Evolutionary conservation across 1,140 invertebrate species (phyloP).

Genomic region (Dreissena rostriformis): DNA sequence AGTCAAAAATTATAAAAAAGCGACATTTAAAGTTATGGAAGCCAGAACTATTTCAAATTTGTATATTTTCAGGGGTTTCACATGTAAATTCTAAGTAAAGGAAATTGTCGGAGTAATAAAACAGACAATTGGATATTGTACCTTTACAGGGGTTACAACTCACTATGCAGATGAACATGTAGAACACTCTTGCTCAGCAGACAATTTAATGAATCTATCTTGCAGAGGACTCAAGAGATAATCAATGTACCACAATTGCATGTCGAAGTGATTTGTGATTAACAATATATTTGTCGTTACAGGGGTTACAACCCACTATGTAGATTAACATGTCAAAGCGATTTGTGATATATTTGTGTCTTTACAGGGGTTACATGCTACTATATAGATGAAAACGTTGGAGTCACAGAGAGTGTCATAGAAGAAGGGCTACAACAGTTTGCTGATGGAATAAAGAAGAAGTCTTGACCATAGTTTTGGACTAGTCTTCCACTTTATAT

Average conservation of each 20-base stretch:
- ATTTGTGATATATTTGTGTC: background rate
- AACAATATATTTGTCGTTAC: background rate
- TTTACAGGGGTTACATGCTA: constrained; percentile 47
- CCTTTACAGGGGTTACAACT: too few species aligned
- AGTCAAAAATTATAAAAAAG: too few species aligned
- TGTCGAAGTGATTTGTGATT: background rate
- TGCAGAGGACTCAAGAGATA: background rate
- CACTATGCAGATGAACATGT: background rate
- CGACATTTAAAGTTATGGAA: too few species aligned
- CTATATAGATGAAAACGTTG: constrained; percentile 47
- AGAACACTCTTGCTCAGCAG: background rate
- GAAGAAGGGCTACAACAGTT: constrained; percentile 44
- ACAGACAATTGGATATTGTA: too few species aligned
- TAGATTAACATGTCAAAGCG: too few species aligned
- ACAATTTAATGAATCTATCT: background rate
- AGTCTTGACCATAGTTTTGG: constrained; percentile 10
- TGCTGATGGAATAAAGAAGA: constrained; percentile 36
- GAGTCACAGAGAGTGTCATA: constrained; percentile 41
- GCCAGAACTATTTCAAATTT: too few species aligned
- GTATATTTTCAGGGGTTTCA: too few species aligned
- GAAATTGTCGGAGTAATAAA: too few species aligned
- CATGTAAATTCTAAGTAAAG: too few species aligned
- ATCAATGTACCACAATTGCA: too few species aligned
- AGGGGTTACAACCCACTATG: too few species aligned
- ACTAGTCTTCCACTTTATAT: too few species aligned